phyloP scores from a whole-genome alignment of 1,140 invertebrate genomes.

The Hycleus phaleratus region DNA sequence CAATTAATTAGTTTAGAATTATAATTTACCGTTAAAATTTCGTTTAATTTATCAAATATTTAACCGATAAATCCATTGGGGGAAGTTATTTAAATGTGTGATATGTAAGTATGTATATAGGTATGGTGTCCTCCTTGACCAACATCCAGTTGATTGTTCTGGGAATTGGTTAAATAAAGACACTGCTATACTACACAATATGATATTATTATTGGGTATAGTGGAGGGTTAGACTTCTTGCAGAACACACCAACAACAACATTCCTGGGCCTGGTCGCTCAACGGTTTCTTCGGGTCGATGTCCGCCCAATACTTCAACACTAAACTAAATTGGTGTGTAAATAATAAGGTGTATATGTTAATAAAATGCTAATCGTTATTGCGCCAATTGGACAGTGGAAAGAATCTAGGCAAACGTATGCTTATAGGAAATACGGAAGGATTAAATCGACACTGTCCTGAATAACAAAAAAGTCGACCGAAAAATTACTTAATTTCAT shows the following conservation, averaged over 20 bases:
- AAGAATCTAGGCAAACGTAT: slow-evolving; percentile 19
- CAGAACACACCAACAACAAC: slow-evolving; percentile 13
- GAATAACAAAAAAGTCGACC: not conserved
- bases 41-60: slow-evolving; percentile 2
- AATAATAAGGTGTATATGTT: slow-evolving; percentile 13
- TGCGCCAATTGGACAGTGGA: slow-evolving; percentile 8
- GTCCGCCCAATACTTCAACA: slow-evolving; percentile 28
- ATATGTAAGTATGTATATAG: not conserved
- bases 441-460: slow-evolving; percentile 3
- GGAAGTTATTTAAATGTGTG: not conserved
- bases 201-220: not conserved
- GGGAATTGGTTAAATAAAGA: slow-evolving; percentile 7
- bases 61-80: not conserved
- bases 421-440: not conserved
- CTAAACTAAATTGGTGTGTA: slow-evolving; percentile 22
- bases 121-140: slow-evolving; percentile 8
- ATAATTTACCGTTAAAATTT: not conserved
- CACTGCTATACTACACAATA: not conserved
- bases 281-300: slow-evolving; percentile 35
- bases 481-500: slow-evolving; percentile 1
- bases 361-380: slow-evolving; percentile 26
- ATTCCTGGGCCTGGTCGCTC: slow-evolving; percentile 28
- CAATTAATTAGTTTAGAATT: not conserved
- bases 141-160: slow-evolving; percentile 7
- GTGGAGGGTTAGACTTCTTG: slow-evolving; percentile 10